Base-by-base conservation (phyloP, 2,797 vertebrate species). In the Rhabdomys pumilio region DNA sequence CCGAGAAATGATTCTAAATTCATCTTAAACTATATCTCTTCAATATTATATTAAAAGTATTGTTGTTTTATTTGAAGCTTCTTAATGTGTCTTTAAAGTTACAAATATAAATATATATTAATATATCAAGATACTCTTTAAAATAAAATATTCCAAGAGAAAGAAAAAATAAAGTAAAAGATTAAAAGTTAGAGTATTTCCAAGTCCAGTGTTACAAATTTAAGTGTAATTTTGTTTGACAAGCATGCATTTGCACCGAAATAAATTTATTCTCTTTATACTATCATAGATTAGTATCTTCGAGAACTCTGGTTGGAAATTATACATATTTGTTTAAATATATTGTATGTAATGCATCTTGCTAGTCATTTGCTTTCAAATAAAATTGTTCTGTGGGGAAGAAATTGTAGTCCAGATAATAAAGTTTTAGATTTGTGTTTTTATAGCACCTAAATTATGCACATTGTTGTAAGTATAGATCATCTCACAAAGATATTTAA, bases 241-340 rank as follows among this genome's bases (percentile, higher is more conserved):
- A 41, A 14, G 67, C 57, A 93, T 61, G 38, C 20, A 8, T 13
- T 88, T 41, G 29, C 57, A 55, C 38, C 87, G 0, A 57, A 53
- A 63, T 0, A 44, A 34, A 61, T 59, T 79, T 91, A 15, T 95
- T 76, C 7, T 73, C 67, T 44, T 3, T 77, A 1, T 76, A 94
- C 31, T 92, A 83, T 47, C 57, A 80, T 81, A 79, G 61, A 93
- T 81, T 97, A 84, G 67, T 72, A 57, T 90, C 34, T 93, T 72
- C 72, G 31, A 76, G 22, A 89, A 61, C 0, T 29, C 53, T 50
- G 20, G 72, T 72, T 79, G 80, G 88, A 53, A 94, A 88, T 85
- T 94, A 83, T 59, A 22, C 17, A 63, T 94, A 96, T 77, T 81
- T 95, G 38, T 93, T 96, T 94, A 97, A 97, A 73, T 93, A 14